These are phyloP conservation scores for Herpailurus yagouaroundi DNA, from an alignment of 2,113 vertebrate species.

Conservation along the genomic window DNA sequence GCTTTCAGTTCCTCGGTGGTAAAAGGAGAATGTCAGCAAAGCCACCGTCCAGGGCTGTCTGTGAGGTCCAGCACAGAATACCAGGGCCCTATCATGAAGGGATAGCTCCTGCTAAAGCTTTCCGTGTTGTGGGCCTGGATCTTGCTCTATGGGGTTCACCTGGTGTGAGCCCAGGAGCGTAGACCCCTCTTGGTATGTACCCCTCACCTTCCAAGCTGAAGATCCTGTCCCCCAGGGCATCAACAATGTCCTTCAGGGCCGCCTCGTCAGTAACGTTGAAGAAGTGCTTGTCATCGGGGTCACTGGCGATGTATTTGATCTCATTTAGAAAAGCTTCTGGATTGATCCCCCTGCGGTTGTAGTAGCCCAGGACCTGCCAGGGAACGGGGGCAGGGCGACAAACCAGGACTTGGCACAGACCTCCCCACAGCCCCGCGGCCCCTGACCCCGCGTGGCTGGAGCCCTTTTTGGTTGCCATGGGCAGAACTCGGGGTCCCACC, in stretches of 20 bases:
- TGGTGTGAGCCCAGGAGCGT: fast-evolving
- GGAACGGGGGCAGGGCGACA: neutral
- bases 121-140: neutral
- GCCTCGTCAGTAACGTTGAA: constrained; percentile 97
- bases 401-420: fast-evolving
- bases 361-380: constrained; percentile 95
- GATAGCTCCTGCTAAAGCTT: neutral
- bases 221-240: constrained; percentile 95
- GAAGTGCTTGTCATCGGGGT: constrained; percentile 96
- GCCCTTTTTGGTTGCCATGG: neutral
- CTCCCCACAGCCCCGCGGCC: fast-evolving
- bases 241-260: constrained; percentile 96
- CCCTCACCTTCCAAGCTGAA: constrained; percentile 95
- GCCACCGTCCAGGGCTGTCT: neutral
- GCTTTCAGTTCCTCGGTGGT: neutral
- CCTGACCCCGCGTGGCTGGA: neutral
- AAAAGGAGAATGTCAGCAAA: neutral
- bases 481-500: neutral
- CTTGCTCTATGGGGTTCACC: neutral
- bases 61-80: fast-evolving
- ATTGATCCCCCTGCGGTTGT: constrained; percentile 96
- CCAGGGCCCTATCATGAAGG: fast-evolving
- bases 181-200: fast-evolving
- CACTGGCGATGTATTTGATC: constrained; percentile 97
- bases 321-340: constrained; percentile 95